Evolutionary conservation across 92 coral and sea anemone genomes (phyloP).

Genomic region (Ricordea florida): DNA sequence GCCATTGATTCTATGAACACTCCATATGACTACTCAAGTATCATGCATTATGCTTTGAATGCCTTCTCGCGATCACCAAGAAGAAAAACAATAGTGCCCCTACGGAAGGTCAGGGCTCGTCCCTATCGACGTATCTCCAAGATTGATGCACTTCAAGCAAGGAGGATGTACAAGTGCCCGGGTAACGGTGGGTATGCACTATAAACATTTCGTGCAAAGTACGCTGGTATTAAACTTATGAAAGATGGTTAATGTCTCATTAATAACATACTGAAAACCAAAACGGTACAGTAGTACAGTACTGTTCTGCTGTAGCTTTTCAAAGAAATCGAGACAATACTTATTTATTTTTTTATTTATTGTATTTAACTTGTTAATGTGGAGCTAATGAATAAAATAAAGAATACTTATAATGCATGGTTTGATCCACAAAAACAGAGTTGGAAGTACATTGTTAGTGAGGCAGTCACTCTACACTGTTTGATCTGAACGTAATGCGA

Average conservation of each 20-base stretch:
- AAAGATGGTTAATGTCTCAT: too few relatives aligned
- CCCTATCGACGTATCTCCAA: conserved; percentile 81
- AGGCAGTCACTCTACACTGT: too few relatives aligned
- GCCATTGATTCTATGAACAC: conserved; percentile 74
- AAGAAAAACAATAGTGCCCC: conserved; percentile 68
- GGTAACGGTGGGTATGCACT: conserved; percentile 14
- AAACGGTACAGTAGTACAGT: conserved; percentile 16
- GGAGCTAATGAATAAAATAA: too few relatives aligned
- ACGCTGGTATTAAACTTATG: background rate
- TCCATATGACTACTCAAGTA: conserved; percentile 90
- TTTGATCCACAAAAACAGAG: too few relatives aligned
- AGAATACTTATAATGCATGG: too few relatives aligned
- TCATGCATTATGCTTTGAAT: conserved; percentile 88
- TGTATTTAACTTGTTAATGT: too few relatives aligned
- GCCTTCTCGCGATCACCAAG: conserved; percentile 74
- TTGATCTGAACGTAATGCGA: too few relatives aligned
- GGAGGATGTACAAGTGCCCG: conserved; percentile 75
- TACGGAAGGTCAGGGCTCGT: conserved; percentile 49
- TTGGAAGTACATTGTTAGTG: too few relatives aligned
- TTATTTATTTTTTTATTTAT: too few relatives aligned
- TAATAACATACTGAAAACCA: too few relatives aligned
- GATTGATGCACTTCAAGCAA: conserved; percentile 73
- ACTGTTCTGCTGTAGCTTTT: too few relatives aligned
- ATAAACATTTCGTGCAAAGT: background rate
- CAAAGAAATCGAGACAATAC: too few relatives aligned